phyloP scores from a whole-genome alignment of 1,140 invertebrate genomes.

The Diorhabda sublineata region DNA sequence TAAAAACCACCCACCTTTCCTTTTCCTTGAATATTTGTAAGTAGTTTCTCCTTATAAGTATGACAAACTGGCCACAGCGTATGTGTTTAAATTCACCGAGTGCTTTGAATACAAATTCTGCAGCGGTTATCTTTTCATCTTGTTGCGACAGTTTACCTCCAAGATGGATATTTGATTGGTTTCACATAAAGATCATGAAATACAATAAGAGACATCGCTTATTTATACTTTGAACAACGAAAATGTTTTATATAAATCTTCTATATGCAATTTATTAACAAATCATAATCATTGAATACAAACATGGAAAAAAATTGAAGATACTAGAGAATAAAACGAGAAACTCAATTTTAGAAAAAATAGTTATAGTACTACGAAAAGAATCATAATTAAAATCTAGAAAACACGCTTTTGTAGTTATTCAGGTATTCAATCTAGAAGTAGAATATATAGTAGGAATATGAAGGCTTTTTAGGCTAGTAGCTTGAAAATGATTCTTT shows the following conservation, averaged over 20 bases:
- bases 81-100: conserved; percentile 20
- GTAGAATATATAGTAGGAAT: too few species aligned
- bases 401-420: too few species aligned
- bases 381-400: too few species aligned
- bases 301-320: too few species aligned
- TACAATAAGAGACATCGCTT: background rate
- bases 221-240: background rate
- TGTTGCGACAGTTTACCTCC: conserved; percentile 11
- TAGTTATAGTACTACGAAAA: too few species aligned
- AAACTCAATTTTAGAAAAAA: too few species aligned
- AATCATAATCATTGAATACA: too few species aligned
- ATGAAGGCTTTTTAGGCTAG: too few species aligned
- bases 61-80: conserved; percentile 22
- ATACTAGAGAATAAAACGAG: too few species aligned
- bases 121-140: conserved; percentile 20
- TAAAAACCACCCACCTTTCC: conserved; percentile 29
- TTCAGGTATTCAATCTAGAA: too few species aligned
- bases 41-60: conserved; percentile 25
- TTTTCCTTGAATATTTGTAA: conserved; percentile 18
- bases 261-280: too few species aligned
- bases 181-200: conserved; percentile 4
- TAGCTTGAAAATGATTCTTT: too few species aligned
- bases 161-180: conserved; percentile 9
- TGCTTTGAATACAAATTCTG: conserved; percentile 19
- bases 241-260: background rate